phyloP scores from a whole-genome alignment of 2,888 invertebrate genomes.

The Mystacides longicornis region DNA sequence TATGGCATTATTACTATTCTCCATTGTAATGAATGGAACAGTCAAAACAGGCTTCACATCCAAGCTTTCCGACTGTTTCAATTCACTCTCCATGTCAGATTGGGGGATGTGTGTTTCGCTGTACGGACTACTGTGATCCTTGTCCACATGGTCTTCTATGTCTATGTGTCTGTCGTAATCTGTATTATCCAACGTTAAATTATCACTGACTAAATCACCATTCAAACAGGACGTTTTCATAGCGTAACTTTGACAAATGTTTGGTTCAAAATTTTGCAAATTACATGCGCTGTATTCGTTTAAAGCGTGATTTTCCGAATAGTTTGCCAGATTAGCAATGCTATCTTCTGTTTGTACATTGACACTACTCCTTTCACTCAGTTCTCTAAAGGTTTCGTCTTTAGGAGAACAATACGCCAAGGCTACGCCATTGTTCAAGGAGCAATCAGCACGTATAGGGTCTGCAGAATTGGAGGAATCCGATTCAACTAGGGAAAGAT shows the following conservation, averaged over 20 bases:
- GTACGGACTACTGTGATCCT: constrained; percentile 4
- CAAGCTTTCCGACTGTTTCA: constrained; percentile 4
- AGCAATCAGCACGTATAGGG: constrained; percentile 17
- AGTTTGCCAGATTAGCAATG: constrained; percentile 3
- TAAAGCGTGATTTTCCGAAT: background rate
- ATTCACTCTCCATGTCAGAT: background rate
- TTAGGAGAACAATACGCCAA: constrained; percentile 9
- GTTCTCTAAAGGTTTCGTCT: constrained; percentile 8
- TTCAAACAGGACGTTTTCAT: constrained; percentile 14
- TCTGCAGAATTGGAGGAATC: constrained; percentile 7
- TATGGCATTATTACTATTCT: constrained; percentile 48
- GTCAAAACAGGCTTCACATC: constrained; percentile 3
- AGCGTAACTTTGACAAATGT: constrained; percentile 10
- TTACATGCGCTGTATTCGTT: constrained; percentile 12
- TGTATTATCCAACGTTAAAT: constrained; percentile 10
- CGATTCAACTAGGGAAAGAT: constrained; percentile 3
- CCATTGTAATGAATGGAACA: constrained; percentile 36
- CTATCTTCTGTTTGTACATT: constrained; percentile 15
- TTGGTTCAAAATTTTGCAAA: constrained; percentile 14
- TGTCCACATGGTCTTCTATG: background rate
- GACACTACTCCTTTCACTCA: constrained; percentile 8
- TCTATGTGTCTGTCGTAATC: background rate
- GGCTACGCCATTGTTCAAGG: constrained; percentile 14
- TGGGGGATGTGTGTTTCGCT: background rate
- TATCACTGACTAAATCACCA: constrained; percentile 3